Evolutionary conservation across 2,797 vertebrate species (phyloP).

Genomic region (Channallabes apus): DNA sequence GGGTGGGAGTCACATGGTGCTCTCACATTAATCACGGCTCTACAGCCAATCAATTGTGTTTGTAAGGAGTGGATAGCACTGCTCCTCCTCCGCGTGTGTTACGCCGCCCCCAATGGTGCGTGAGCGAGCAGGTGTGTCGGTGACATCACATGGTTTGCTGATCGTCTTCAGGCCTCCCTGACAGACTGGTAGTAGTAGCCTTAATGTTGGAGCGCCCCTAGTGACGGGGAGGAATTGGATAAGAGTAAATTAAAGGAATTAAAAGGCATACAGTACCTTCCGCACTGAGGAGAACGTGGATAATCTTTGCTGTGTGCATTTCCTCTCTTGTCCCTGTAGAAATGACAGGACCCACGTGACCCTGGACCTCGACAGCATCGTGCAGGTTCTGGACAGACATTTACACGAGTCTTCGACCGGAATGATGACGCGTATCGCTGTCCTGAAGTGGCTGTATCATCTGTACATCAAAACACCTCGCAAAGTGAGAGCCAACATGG

Average conservation of each 20-base stretch:
- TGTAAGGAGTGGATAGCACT: too few relatives aligned
- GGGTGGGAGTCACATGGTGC: too few relatives aligned
- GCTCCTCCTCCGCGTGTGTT: too few relatives aligned
- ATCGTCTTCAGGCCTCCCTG: too few relatives aligned
- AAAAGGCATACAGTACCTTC: neutral
- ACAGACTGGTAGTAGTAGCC: too few relatives aligned
- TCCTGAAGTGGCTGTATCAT: constrained; percentile 97
- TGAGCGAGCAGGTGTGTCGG: too few relatives aligned
- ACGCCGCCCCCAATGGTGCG: too few relatives aligned
- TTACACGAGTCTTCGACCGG: constrained; percentile 88
- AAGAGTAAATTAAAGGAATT: neutral
- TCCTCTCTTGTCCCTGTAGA: constrained; percentile 56
- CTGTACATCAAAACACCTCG: constrained; percentile 97
- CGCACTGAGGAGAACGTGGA: neutral
- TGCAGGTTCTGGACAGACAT: constrained; percentile 92
- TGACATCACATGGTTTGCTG: too few relatives aligned
- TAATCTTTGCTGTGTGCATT: neutral
- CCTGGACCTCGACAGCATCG: constrained; percentile 94
- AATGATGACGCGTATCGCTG: constrained; percentile 98
- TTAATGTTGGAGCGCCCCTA: too few relatives aligned
- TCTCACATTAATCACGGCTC: too few relatives aligned
- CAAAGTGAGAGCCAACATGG: constrained; percentile 72
- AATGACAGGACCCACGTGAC: constrained; percentile 80
- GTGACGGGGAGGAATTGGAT: too few relatives aligned
- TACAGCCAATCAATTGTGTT: too few relatives aligned